Conservation (phyloP, 2,113 vertebrate genomes). For the Silurus asotus region DNA sequence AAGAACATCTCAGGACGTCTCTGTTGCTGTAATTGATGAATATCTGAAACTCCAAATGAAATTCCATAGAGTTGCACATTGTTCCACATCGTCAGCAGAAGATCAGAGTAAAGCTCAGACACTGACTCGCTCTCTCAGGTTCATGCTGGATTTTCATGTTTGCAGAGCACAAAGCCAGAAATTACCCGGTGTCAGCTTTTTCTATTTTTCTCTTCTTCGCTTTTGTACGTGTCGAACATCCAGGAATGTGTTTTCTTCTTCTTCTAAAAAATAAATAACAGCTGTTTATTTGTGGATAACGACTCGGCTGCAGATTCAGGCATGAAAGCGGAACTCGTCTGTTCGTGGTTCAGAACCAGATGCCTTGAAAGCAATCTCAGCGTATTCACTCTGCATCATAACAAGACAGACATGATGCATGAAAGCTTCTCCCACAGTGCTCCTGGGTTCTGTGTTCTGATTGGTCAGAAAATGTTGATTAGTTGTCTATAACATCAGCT, state of each 20-base stretch:
- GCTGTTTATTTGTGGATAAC: background rate
- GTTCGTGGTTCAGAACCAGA: background rate
- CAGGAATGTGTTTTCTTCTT: background rate
- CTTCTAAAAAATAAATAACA: background rate
- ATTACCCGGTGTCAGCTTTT: background rate
- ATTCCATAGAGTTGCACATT: no score
- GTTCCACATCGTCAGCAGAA: no score
- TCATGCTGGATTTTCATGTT: background rate
- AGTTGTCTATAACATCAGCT: background rate
- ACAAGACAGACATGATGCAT: no score
- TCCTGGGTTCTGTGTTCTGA: background rate
- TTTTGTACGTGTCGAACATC: background rate
- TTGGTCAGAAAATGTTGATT: background rate
- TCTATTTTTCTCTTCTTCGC: background rate
- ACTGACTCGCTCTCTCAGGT: background rate
- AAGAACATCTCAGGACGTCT: no score
- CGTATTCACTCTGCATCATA: no score
- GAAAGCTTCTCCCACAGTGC: background rate
- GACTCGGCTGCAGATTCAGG: background rate
- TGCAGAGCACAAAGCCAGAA: background rate
- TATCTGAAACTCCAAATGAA: no score
- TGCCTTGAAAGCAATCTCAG: background rate
- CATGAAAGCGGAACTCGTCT: slow-evolving; percentile 1
- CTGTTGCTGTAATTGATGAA: no score
- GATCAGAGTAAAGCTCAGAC: no score